Percentiles rank a stretch among this genome's conserved stretches.
These are phyloP conservation scores for Trichomycterus rosablanca DNA, from an alignment of 2,113 vertebrate genomes.

Conservation along the genomic window DNA sequence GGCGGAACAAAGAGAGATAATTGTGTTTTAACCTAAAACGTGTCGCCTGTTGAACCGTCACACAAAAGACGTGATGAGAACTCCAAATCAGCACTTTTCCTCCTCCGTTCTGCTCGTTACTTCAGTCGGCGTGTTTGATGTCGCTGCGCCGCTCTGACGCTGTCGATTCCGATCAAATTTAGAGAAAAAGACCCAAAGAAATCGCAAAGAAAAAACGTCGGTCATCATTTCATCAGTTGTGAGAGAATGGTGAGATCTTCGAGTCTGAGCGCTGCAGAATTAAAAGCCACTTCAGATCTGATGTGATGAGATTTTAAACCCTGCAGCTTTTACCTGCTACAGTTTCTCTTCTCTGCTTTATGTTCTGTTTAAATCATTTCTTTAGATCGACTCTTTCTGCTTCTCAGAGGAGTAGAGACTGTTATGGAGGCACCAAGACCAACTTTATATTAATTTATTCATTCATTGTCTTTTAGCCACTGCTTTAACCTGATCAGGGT, in stretches of 20 bases:
- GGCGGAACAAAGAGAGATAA: slow-evolving; percentile 31
- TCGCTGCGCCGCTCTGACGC: slow-evolving; percentile 1
- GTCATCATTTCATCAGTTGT: slow-evolving; percentile 23
- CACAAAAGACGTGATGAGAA: slow-evolving; percentile 19
- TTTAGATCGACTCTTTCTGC: too few relatives aligned
- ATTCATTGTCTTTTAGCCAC: too few relatives aligned
- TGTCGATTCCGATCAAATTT: slow-evolving; percentile 2
- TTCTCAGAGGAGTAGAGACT: too few relatives aligned
- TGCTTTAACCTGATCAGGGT: too few relatives aligned
- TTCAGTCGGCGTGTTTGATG: too few relatives aligned
- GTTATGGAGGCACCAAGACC: too few relatives aligned
- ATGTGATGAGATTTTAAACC: slow-evolving; percentile 13
- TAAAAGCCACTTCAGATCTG: slow-evolving; percentile 21
- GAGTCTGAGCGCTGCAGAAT: slow-evolving; percentile 4
- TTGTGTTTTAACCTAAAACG: slow-evolving; percentile 12
- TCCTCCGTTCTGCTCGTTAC: slow-evolving; percentile 1
- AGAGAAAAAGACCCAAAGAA: neutral
- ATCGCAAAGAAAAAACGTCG: too few relatives aligned
- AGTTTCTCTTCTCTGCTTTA: too few relatives aligned
- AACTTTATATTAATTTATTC: too few relatives aligned
- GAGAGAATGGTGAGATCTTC: slow-evolving; percentile 10
- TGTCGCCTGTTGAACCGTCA: slow-evolving; percentile 10
- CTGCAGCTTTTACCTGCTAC: too few relatives aligned
- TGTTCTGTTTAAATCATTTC: too few relatives aligned
- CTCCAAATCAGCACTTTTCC: slow-evolving; percentile 25